phyloP scores from a whole-genome alignment of 2,113 vertebrate genomes.

The Xenotilapia caudafasciata region DNA sequence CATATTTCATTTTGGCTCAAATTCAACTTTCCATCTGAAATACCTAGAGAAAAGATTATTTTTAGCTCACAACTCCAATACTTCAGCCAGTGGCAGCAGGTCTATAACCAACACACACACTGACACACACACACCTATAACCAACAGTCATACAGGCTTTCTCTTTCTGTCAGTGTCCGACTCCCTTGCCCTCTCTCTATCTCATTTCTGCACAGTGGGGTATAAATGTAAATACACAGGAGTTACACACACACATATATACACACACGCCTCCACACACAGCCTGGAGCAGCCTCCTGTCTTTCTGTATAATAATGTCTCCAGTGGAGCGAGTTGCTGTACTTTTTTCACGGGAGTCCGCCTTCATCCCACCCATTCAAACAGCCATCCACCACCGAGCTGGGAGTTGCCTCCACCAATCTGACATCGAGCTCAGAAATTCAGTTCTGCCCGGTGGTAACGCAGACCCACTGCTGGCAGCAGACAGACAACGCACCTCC shows the following conservation, averaged over 20 bases:
- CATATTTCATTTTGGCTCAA: not conserved
- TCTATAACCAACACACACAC: not conserved
- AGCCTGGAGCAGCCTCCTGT: slow-evolving; percentile 31
- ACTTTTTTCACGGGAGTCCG: slow-evolving; percentile 20
- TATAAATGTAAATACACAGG: slow-evolving; percentile 49
- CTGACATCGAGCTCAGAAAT: slow-evolving; percentile 9
- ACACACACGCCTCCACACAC: not conserved
- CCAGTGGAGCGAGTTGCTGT: slow-evolving; percentile 29
- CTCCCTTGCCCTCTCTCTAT: slow-evolving; percentile 20
- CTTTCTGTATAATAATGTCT: slow-evolving; percentile 47
- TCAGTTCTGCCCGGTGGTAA: slow-evolving; percentile 6
- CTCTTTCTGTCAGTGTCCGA: slow-evolving; percentile 33
- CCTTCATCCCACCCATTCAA: slow-evolving; percentile 32
- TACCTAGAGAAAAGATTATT: not conserved
- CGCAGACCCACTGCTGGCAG: slow-evolving; percentile 26
- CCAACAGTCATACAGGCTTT: not conserved
- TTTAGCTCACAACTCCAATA: not conserved
- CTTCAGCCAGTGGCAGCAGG: not conserved
- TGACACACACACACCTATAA: not conserved
- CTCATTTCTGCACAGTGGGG: slow-evolving; percentile 24
- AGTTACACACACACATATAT: slow-evolving; percentile 6
- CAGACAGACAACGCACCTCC: not conserved
- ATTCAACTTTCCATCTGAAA: slow-evolving; percentile 12
- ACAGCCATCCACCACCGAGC: slow-evolving; percentile 13
- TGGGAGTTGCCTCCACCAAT: not conserved